Percentiles rank a stretch among this genome's conserved stretches.
Evolutionary conservation across 2,113 vertebrate species (phyloP).

Genomic region (Spilogale gracilis): DNA sequence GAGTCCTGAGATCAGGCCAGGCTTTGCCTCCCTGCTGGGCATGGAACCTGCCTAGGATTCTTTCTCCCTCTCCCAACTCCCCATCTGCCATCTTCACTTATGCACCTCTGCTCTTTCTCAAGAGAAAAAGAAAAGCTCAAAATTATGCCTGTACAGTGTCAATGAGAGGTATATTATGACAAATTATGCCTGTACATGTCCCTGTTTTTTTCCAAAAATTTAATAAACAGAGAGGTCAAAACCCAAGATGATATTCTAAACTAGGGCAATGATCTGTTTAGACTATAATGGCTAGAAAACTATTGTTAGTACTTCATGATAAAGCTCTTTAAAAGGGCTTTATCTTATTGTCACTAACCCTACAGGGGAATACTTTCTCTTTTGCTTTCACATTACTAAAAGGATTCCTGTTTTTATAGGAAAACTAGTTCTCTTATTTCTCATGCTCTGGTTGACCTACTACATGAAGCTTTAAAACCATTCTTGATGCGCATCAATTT

Average conservation of each 20-base stretch:
- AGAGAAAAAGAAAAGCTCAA: conserved; percentile 2
- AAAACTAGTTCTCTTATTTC: conserved; percentile 67
- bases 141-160: neutral
- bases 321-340: conserved; percentile 73
- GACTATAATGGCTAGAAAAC: neutral
- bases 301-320: conserved; percentile 64
- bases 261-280: conserved; percentile 53
- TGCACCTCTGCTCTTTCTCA: neutral
- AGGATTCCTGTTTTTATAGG: conserved; percentile 69
- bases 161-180: conserved; percentile 41
- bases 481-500: neutral
- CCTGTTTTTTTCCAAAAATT: neutral
- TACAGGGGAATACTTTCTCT: conserved; percentile 36
- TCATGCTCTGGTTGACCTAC: conserved; percentile 67
- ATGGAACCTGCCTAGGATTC: neutral
- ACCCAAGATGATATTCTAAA: conserved; percentile 46
- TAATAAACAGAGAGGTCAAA: conserved; percentile 43
- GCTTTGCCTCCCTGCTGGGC: neutral
- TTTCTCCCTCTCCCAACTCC: neutral
- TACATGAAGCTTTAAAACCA: conserved; percentile 62
- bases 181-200: neutral
- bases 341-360: conserved; percentile 60
- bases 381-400: conserved; percentile 64
- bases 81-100: neutral
- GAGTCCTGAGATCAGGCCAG: neutral